These are phyloP conservation scores for Solenopsis fugax DNA, from an alignment of 1,140 invertebrate genomes.

Conservation along the genomic window DNA sequence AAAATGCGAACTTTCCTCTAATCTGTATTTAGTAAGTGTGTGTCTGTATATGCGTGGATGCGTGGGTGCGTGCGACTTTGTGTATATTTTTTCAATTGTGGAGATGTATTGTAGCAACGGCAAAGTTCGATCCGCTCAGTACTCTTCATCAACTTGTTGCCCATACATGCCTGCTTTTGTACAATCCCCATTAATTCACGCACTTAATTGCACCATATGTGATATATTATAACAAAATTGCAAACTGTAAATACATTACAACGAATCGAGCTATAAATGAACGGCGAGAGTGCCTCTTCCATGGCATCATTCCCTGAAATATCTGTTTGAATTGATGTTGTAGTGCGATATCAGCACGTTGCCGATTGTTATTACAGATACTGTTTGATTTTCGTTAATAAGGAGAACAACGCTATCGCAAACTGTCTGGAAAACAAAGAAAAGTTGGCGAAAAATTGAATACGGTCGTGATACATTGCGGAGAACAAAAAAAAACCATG, in stretches of 20 bases:
- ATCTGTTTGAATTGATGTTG: neutral
- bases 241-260: conserved; percentile 22
- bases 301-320: neutral
- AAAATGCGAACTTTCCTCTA: neutral
- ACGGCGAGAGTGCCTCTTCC: neutral
- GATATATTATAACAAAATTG: conserved; percentile 17
- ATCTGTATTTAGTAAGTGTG: neutral
- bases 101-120: neutral
- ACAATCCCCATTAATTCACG: neutral
- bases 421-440: neutral
- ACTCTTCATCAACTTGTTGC: conserved; percentile 24
- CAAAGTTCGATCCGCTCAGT: conserved; percentile 20
- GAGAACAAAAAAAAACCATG: neutral
- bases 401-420: neutral
- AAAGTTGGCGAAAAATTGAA: conserved; percentile 28
- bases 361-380: neutral
- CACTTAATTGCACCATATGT: conserved; percentile 13
- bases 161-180: neutral
- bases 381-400: conserved; percentile 41
- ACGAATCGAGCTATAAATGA: neutral
- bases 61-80: neutral
- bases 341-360: neutral
- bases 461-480: neutral
- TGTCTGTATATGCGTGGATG: too few species aligned
- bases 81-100: conserved; percentile 6